These are phyloP conservation scores for Pachyrhynchus sulphureomaculatus DNA, from an alignment of 1,140 invertebrate genomes.

Conservation along the genomic window DNA sequence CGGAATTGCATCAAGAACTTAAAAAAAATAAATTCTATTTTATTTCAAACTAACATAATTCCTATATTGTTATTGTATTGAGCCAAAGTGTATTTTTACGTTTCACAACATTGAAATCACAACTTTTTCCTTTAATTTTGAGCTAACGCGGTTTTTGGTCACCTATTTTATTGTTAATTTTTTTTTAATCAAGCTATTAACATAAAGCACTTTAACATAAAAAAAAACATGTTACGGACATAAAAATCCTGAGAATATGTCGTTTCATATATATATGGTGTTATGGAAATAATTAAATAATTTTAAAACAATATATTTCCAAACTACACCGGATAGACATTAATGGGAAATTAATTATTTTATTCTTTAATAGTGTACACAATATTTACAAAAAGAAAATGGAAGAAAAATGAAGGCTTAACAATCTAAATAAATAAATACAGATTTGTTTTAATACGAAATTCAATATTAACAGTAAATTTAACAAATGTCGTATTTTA, in stretches of 20 bases:
- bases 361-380: slow-evolving; percentile 14
- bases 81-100: background rate
- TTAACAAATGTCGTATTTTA: background rate
- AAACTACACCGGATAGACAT: background rate
- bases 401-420: slow-evolving; percentile 5
- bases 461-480: background rate
- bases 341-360: slow-evolving; percentile 2
- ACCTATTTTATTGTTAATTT: background rate
- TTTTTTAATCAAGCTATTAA: background rate
- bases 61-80: background rate
- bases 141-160: background rate
- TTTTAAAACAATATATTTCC: background rate
- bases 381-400: slow-evolving; percentile 17
- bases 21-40: too few relatives aligned
- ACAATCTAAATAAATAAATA: slow-evolving; percentile 13
- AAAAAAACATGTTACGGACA: too few relatives aligned
- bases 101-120: background rate
- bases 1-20: too few relatives aligned
- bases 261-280: background rate
- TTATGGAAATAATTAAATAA: background rate
- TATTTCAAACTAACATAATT: too few relatives aligned
- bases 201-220: too few relatives aligned
- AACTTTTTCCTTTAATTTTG: background rate
- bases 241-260: background rate
- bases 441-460: background rate